phyloP scores from a whole-genome alignment of 2,797 vertebrate species.

The Callimico goeldii region DNA sequence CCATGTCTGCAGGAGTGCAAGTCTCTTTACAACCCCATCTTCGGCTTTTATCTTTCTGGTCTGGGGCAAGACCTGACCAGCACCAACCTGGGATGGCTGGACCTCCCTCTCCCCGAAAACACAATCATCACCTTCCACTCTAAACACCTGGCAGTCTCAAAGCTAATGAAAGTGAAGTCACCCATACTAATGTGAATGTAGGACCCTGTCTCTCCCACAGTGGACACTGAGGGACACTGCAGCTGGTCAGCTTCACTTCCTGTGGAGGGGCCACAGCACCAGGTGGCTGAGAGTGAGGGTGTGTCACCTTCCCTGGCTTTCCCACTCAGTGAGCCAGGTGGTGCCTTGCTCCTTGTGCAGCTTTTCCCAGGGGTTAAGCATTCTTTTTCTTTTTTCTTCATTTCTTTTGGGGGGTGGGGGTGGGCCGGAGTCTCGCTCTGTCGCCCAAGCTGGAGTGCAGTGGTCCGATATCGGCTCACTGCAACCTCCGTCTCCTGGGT shows the following conservation, averaged over 20 bases:
- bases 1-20: not conserved
- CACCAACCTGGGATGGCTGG: not conserved
- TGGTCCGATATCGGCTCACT: not conserved
- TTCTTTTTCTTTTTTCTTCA: not conserved
- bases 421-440: not conserved
- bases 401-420: no score
- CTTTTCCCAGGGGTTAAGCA: not conserved
- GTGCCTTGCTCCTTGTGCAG: not conserved
- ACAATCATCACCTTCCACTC: not conserved
- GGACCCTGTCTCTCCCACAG: not conserved
- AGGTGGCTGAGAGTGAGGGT: not conserved
- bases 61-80: not conserved
- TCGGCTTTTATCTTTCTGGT: not conserved
- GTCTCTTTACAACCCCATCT: not conserved
- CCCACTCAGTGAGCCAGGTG: not conserved
- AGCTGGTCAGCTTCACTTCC: not conserved
- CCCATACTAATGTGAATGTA: not conserved
- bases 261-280: not conserved
- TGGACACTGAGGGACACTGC: not conserved
- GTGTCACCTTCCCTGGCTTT: constrained; percentile 51
- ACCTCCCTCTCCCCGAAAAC: not conserved
- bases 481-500: not conserved
- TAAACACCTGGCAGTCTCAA: not conserved
- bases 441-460: not conserved
- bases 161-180: not conserved